These are phyloP conservation scores for Muraenolepis orangiensis DNA, from an alignment of 2,797 vertebrate genomes.

Conservation along the genomic window DNA sequence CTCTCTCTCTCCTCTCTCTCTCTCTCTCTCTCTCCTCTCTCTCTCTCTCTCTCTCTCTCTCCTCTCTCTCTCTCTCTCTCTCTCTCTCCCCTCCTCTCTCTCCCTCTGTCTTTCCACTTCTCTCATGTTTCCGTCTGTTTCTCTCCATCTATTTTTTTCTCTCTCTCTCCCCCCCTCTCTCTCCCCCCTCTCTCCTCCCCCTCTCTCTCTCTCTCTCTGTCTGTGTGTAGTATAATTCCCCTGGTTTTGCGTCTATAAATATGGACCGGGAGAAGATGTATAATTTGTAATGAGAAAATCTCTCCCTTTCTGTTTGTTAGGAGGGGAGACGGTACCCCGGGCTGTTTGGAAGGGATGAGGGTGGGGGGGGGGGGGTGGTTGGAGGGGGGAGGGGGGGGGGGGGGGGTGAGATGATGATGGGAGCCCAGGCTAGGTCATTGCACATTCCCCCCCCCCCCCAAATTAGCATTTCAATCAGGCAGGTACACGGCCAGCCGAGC, in stretches of 20 bases:
- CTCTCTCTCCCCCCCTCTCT: background rate
- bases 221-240: slow-evolving; percentile 68
- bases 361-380: background rate
- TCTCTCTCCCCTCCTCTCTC: slow-evolving; percentile 33
- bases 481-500: slow-evolving; percentile 67
- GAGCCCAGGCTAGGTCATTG: slow-evolving; percentile 72
- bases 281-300: slow-evolving; percentile 78
- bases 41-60: slow-evolving; percentile 38
- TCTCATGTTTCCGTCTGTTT: background rate
- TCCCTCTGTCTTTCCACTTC: slow-evolving; percentile 9
- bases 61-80: slow-evolving; percentile 49
- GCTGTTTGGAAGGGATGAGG: slow-evolving; percentile 61
- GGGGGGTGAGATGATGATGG: slow-evolving; percentile 44
- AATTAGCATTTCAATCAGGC: slow-evolving; percentile 81
- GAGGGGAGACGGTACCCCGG: slow-evolving; percentile 75
- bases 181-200: slow-evolving; percentile 53
- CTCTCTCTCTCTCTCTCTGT: slow-evolving; percentile 46
- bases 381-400: slow-evolving; percentile 69
- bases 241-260: slow-evolving; percentile 78
- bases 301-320: slow-evolving; percentile 79
- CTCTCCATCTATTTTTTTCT: background rate
- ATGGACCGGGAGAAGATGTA: slow-evolving; percentile 70
- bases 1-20: slow-evolving; percentile 56
- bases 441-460: slow-evolving; percentile 75
- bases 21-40: slow-evolving; percentile 1